Evolutionary conservation across 2,113 vertebrate species (phyloP).

Genomic region (Ptyas mucosa): DNA sequence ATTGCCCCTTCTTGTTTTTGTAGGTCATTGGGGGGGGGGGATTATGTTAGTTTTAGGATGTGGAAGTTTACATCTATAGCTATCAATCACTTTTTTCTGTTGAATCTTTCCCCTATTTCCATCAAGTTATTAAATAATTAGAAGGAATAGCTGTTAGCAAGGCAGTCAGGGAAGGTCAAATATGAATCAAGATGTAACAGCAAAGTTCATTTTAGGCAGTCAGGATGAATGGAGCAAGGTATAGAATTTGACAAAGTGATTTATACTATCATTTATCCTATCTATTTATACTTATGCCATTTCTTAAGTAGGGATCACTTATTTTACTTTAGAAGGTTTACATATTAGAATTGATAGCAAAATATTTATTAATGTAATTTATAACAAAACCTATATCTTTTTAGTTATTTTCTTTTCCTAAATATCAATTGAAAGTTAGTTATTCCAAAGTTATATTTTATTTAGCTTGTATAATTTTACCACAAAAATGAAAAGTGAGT

Average conservation of each 20-base stretch:
- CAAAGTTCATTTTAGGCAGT: neutral
- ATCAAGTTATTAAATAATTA: neutral
- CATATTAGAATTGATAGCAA: neutral
- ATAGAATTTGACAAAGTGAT: neutral
- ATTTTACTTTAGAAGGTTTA: neutral
- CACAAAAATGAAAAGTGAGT: neutral
- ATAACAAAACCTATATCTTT: neutral
- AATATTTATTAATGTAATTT: neutral
- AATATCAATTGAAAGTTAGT: neutral
- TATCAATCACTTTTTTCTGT: neutral
- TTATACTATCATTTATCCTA: neutral
- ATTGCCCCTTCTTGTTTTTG: neutral
- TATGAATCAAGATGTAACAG: neutral
- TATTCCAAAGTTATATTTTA: neutral
- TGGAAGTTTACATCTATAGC: too few relatives aligned
- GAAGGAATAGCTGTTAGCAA: neutral
- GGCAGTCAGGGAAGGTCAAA: neutral
- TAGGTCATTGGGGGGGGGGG: neutral
- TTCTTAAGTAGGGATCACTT: neutral
- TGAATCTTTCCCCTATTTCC: neutral
- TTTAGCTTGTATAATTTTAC: neutral
- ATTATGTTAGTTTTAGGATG: too few relatives aligned
- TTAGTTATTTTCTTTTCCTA: neutral
- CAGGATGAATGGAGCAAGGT: neutral
- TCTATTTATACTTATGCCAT: too few relatives aligned